phyloP scores from a whole-genome alignment of 2,113 vertebrate genomes.

The Embiotoca jacksoni region DNA sequence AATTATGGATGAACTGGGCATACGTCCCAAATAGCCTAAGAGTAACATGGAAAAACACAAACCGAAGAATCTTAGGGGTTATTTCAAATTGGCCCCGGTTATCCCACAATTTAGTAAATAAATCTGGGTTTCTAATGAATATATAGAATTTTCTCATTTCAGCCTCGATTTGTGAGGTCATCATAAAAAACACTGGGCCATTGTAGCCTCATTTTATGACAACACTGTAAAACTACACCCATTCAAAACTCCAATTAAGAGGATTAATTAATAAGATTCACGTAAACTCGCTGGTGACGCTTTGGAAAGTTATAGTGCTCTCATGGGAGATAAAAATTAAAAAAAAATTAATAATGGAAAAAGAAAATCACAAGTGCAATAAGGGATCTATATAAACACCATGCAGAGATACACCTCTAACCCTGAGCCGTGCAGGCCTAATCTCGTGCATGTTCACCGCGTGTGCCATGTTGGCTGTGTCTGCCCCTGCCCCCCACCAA shows the following conservation, averaged over 20 bases:
- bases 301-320: too few relatives aligned
- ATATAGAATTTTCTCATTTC: too few relatives aligned
- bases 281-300: too few relatives aligned
- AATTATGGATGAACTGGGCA: constrained; percentile 98
- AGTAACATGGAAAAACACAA: constrained; percentile 84
- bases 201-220: not conserved
- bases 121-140: not conserved
- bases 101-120: constrained; percentile 74
- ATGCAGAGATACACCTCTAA: constrained; percentile 47
- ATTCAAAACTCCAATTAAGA: too few relatives aligned
- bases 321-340: not conserved
- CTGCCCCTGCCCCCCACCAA: constrained; percentile 29
- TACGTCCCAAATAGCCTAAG: constrained; percentile 93
- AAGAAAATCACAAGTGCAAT: not conserved
- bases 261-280: too few relatives aligned
- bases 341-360: not conserved
- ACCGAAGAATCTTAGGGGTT: constrained; percentile 73
- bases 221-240: too few relatives aligned
- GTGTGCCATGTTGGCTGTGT: constrained; percentile 56
- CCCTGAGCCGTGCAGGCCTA: constrained; percentile 46
- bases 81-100: constrained; percentile 87
- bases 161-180: too few relatives aligned
- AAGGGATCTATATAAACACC: not conserved
- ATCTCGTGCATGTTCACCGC: constrained; percentile 57
- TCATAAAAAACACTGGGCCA: not conserved